Evolutionary conservation across 2,797 vertebrate genomes (phyloP).

Genomic region (Micrastur ruficollis): DNA sequence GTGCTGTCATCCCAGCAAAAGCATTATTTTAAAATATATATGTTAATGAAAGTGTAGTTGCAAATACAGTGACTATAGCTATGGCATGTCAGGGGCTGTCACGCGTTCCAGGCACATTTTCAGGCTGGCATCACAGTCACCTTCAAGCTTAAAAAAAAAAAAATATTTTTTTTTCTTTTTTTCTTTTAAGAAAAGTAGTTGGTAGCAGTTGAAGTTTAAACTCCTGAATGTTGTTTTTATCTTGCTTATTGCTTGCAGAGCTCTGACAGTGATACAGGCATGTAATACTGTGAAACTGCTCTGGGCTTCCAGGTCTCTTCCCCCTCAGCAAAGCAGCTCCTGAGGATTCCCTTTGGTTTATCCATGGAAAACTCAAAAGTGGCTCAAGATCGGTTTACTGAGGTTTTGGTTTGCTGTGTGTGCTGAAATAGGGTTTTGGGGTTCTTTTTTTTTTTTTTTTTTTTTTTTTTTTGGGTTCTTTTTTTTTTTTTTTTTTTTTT

Average conservation of each 20-base stretch:
- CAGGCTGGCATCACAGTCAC: slow-evolving; percentile 43
- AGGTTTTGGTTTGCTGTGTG: background rate
- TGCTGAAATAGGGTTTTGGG: background rate
- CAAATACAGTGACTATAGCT: slow-evolving; percentile 21
- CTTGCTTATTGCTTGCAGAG: background rate
- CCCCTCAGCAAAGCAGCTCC: background rate
- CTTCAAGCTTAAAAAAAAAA: background rate
- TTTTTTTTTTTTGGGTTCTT: background rate
- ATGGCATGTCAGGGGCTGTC: slow-evolving; percentile 29
- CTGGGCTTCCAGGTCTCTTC: background rate
- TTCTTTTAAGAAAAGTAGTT: background rate
- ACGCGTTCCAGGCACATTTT: slow-evolving; percentile 24
- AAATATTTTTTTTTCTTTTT: background rate
- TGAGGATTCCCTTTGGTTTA: background rate
- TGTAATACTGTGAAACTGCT: background rate
- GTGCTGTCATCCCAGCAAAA: background rate
- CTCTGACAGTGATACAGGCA: background rate
- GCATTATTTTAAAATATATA: slow-evolving; percentile 27
- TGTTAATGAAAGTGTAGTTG: slow-evolving; percentile 21
- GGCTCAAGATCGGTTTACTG: background rate
- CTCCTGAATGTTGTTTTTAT: background rate
- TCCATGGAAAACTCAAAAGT: background rate
- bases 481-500: too few relatives aligned
- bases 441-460: background rate
- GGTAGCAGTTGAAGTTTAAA: background rate